These are phyloP conservation scores for Saccostrea echinata DNA, from an alignment of 1,140 invertebrate genomes.

Conservation along the genomic window DNA sequence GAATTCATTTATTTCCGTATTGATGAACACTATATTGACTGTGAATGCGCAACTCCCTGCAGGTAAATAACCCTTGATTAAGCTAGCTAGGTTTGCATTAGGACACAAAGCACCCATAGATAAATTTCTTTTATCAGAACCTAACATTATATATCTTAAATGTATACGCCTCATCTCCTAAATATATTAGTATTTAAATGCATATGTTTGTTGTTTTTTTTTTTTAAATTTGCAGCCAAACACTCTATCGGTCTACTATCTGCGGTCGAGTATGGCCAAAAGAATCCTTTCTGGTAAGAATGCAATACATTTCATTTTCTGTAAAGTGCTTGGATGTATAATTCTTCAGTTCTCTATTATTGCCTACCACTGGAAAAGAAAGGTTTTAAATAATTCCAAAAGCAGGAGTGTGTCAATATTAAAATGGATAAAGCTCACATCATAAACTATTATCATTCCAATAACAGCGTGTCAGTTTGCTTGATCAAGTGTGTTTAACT, in stretches of 20 bases:
- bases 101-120: not conserved
- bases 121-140: not conserved
- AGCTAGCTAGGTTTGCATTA: not conserved
- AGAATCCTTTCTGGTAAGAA: conserved; percentile 5
- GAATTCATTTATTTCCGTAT: not conserved
- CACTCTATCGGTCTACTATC: not conserved
- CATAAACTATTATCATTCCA: no score
- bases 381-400: no score
- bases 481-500: no score
- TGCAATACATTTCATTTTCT: no score
- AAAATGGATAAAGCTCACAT: no score
- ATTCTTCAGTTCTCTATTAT: no score
- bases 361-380: no score
- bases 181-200: not conserved
- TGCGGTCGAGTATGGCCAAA: not conserved
- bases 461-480: no score
- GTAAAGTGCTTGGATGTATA: no score
- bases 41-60: conserved; percentile 15
- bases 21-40: not conserved
- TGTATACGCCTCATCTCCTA: not conserved
- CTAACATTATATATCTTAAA: not conserved
- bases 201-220: not conserved
- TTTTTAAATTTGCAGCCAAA: not conserved
- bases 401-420: no score
- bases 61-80: not conserved